Evolutionary conservation across 2,888 invertebrate genomes (phyloP).

Genomic region (Leptinotarsa haldemani): DNA sequence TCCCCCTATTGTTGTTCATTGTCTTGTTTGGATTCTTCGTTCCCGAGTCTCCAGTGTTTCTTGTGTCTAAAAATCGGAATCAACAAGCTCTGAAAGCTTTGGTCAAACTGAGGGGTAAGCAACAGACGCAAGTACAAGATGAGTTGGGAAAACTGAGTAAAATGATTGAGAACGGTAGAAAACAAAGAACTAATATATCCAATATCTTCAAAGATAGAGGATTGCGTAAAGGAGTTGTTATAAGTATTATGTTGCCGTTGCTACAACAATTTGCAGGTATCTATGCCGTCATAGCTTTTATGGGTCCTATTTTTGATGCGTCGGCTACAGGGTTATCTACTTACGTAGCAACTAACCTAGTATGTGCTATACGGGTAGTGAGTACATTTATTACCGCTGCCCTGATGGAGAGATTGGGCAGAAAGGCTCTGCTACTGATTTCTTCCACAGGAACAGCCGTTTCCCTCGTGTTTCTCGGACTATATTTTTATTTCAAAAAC

Average conservation of each 20-base stretch:
- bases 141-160: slow-evolving; percentile 36
- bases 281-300: slow-evolving; percentile 83
- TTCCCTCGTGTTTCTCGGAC: slow-evolving; percentile 58
- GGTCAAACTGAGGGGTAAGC: slow-evolving; percentile 63
- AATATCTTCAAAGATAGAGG: slow-evolving; percentile 38
- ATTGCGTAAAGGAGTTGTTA: slow-evolving; percentile 70
- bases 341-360: slow-evolving; percentile 76
- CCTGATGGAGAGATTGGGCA: slow-evolving; percentile 81
- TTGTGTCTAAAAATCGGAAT: slow-evolving; percentile 65
- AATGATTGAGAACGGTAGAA: slow-evolving; percentile 34
- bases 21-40: slow-evolving; percentile 44
- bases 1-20: slow-evolving; percentile 49
- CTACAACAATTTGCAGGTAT: slow-evolving; percentile 85
- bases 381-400: slow-evolving; percentile 76
- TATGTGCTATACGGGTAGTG: slow-evolving; percentile 81
- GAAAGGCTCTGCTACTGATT: slow-evolving; percentile 74
- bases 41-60: slow-evolving; percentile 54
- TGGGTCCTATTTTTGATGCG: slow-evolving; percentile 76
- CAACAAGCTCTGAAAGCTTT: slow-evolving; percentile 72
- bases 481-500: slow-evolving; percentile 46
- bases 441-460: slow-evolving; percentile 75
- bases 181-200: slow-evolving; percentile 33
- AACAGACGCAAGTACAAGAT: slow-evolving; percentile 40
- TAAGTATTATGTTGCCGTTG: slow-evolving; percentile 81
- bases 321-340: slow-evolving; percentile 74